Percentiles rank a stretch among this genome's conserved stretches.
phyloP scores from a whole-genome alignment of 2,113 vertebrate species.

The Python bivittatus region DNA sequence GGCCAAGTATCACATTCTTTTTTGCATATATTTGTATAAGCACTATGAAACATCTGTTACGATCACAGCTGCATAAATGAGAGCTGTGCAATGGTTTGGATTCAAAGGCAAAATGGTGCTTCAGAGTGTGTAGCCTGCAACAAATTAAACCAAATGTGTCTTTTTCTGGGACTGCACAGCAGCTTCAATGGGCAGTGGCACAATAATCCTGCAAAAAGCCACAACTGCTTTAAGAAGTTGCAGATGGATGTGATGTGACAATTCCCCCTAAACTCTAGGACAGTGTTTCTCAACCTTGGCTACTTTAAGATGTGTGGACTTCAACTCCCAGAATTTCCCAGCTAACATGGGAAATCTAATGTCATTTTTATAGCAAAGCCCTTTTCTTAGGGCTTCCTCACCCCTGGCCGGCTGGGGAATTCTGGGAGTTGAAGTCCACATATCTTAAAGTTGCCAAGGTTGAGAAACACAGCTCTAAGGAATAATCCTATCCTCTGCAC shows the following conservation, averaged over 20 bases:
- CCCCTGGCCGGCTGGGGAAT: no score
- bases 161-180: not conserved
- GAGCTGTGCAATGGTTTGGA: not conserved
- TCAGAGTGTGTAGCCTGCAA: not conserved
- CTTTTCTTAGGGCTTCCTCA: no score
- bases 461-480: no score
- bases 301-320: no score
- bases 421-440: no score
- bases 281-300: no score
- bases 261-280: not conserved
- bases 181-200: not conserved
- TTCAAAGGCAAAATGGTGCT: not conserved
- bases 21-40: not conserved
- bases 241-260: not conserved
- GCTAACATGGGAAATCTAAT: no score
- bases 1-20: not conserved
- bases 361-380: no score
- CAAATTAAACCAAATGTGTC: not conserved
- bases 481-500: not conserved
- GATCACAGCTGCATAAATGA: not conserved
- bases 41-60: not conserved
- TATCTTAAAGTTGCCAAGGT: no score
- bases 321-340: no score
- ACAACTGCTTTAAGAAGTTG: not conserved
- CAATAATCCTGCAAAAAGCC: not conserved